Percentiles rank a stretch among this genome's conserved stretches.
Conservation (phyloP, 2,113 vertebrate genomes). For the Thomomys bottae region DNA sequence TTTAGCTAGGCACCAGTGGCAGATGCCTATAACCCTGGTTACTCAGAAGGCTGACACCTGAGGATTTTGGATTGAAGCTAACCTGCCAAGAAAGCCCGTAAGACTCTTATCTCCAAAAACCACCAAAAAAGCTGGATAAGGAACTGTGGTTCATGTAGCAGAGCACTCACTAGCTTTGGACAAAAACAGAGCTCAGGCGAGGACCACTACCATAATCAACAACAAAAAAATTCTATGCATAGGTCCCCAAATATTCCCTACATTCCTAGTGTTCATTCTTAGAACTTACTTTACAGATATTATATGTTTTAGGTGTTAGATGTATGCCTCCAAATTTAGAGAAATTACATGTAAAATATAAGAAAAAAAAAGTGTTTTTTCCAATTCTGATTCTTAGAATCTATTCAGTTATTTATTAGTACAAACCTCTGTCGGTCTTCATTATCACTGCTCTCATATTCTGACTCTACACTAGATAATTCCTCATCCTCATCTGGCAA, state of each 20-base stretch:
- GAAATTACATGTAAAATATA: background rate
- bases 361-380: background rate
- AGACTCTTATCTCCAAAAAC: too few relatives aligned
- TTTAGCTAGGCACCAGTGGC: too few relatives aligned
- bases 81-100: too few relatives aligned
- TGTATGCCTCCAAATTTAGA: background rate
- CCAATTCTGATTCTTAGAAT: background rate
- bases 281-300: background rate
- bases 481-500: slow-evolving; percentile 91
- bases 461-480: slow-evolving; percentile 92
- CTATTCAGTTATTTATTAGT: background rate
- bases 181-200: too few relatives aligned
- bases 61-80: too few relatives aligned
- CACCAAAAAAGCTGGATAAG: too few relatives aligned
- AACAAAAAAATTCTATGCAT: slow-evolving; percentile 12
- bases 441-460: slow-evolving; percentile 95
- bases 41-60: too few relatives aligned
- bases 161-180: too few relatives aligned
- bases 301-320: background rate
- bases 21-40: too few relatives aligned
- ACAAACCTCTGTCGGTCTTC: slow-evolving; percentile 94
- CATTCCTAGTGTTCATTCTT: background rate
- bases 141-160: too few relatives aligned
- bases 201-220: background rate
- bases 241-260: background rate